Evolutionary conservation across 2,113 vertebrate genomes (phyloP).

Genomic region (Rynchops niger): DNA sequence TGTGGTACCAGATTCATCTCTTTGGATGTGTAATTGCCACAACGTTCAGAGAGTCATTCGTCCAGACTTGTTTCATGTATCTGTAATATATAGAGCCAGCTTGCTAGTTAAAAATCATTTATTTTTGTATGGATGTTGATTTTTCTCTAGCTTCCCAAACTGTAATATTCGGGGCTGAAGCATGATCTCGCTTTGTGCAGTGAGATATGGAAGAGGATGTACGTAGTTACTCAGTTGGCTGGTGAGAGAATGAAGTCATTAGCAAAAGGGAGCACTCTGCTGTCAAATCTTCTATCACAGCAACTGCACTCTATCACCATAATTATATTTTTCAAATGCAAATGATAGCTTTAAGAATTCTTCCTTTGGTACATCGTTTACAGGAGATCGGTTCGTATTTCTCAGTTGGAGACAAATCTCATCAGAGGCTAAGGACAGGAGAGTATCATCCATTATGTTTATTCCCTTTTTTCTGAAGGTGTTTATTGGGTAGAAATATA

Average conservation of each 20-base stretch:
- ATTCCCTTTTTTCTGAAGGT: background rate
- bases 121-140: background rate
- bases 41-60: background rate
- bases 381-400: background rate
- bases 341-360: constrained; percentile 17
- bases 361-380: background rate
- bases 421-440: background rate
- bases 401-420: background rate
- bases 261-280: background rate
- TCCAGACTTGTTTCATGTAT: background rate
- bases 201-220: background rate
- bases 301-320: background rate
- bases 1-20: background rate
- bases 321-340: constrained; percentile 47
- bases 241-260: background rate
- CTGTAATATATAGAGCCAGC: background rate
- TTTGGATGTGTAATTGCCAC: background rate
- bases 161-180: background rate
- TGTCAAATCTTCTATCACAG: constrained; percentile 6
- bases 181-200: background rate
- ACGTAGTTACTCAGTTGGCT: background rate
- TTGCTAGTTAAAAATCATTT: background rate
- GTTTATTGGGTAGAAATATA: background rate
- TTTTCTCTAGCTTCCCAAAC: background rate
- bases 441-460: background rate